Evolutionary conservation across 2,113 vertebrate species (phyloP).

Genomic region (Limanda limanda): DNA sequence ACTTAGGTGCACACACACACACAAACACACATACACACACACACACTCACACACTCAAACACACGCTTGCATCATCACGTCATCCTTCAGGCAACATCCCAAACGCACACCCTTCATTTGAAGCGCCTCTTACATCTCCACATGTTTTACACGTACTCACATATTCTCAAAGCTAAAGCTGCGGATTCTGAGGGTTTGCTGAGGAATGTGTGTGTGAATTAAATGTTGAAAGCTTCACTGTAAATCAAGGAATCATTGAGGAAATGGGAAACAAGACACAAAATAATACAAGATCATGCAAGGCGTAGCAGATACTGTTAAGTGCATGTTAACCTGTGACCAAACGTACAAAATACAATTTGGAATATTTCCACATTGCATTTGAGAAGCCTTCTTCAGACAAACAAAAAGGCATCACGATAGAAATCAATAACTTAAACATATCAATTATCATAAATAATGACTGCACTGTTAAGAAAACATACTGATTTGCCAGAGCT

Average conservation of each 20-base stretch:
- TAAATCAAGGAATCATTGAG: constrained; percentile 31
- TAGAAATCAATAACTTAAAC: constrained; percentile 77
- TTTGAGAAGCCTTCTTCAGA: constrained; percentile 41
- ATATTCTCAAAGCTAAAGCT: constrained; percentile 50
- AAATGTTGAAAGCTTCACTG: constrained; percentile 28
- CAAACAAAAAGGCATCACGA: constrained; percentile 58
- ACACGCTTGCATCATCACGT: neutral
- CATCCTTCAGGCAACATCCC: constrained; percentile 3
- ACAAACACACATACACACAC: neutral
- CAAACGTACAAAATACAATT: constrained; percentile 42
- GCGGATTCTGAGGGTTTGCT: constrained; percentile 41
- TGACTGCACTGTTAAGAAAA: constrained; percentile 58
- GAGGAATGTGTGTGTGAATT: constrained; percentile 27
- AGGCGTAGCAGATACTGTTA: constrained; percentile 44
- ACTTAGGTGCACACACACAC: neutral
- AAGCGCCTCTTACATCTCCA: constrained; percentile 33
- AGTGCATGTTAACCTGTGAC: constrained; percentile 49
- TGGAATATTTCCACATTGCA: constrained; percentile 44
- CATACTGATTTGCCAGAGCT: constrained; percentile 47
- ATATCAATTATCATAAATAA: constrained; percentile 73
- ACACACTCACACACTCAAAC: neutral
- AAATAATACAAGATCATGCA: constrained; percentile 18
- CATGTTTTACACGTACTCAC: constrained; percentile 33
- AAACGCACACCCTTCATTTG: constrained; percentile 50
- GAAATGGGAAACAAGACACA: constrained; percentile 4